Conservation (phyloP, 2,888 invertebrate species). For the Oscheius sp. region DNA sequence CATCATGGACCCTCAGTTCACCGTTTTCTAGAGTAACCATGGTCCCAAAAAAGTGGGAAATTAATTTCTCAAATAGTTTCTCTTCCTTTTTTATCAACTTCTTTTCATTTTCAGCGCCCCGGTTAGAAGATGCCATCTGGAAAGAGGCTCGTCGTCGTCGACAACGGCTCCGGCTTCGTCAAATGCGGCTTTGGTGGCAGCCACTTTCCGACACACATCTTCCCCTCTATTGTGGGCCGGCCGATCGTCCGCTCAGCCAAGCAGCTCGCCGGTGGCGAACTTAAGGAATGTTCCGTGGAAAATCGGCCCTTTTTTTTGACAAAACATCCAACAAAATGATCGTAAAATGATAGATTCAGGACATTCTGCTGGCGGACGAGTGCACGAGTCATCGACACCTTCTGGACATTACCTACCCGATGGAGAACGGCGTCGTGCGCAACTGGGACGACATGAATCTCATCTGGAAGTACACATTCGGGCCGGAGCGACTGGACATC, state of each 20-base stretch:
- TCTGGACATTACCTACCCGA: slow-evolving; percentile 88
- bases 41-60: not conserved
- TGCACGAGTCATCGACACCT: slow-evolving; percentile 86
- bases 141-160: slow-evolving; percentile 97
- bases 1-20: too few relatives aligned
- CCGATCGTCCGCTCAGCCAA: slow-evolving; percentile 81
- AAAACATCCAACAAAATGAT: not conserved
- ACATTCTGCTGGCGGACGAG: slow-evolving; percentile 99
- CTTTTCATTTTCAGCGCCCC: too few relatives aligned
- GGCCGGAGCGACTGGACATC: slow-evolving; percentile 93
- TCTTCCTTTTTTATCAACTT: not conserved
- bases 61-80: not conserved
- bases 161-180: slow-evolving; percentile 99
- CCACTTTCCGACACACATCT: slow-evolving; percentile 97
- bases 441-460: slow-evolving; percentile 99
- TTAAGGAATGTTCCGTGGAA: slow-evolving; percentile 1
- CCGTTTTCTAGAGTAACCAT: too few relatives aligned
- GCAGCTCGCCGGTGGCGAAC: not conserved
- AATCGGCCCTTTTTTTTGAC: too few relatives aligned
- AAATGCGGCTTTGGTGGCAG: slow-evolving; percentile 99
- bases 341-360: slow-evolving; percentile 79
- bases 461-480: slow-evolving; percentile 99
- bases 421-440: slow-evolving; percentile 89
- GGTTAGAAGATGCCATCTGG: slow-evolving; percentile 77
- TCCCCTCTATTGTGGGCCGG: slow-evolving; percentile 97